A percentile compares a stretch with the other conserved stretches of the same genome.
Evolutionary conservation across 1,140 invertebrate genomes (phyloP).

Genomic region (Bacillus rossius): DNA sequence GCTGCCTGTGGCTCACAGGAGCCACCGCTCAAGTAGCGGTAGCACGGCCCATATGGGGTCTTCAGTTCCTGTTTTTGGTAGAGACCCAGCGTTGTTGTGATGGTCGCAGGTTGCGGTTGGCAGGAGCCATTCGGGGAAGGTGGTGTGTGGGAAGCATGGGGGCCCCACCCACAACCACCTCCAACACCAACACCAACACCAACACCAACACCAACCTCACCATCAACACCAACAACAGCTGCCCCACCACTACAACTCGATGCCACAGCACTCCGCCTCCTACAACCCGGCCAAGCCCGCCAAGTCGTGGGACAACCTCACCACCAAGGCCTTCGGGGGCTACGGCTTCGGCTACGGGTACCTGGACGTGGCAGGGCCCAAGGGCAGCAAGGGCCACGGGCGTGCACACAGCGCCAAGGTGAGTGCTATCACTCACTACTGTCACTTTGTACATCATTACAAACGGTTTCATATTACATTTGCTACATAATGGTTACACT

Average conservation of each 20-base stretch:
- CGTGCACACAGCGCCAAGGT: constrained; percentile 36
- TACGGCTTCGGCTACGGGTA: constrained; percentile 82
- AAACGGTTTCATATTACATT: too few relatives aligned
- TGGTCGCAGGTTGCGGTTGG: too few relatives aligned
- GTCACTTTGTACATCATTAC: not conserved
- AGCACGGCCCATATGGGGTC: too few relatives aligned
- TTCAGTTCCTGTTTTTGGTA: too few relatives aligned
- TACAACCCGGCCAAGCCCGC: constrained; percentile 59
- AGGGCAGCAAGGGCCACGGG: constrained; percentile 27
- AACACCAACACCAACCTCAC: constrained; percentile 43
- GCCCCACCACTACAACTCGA: constrained; percentile 47
- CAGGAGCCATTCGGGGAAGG: too few relatives aligned
- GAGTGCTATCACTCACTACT: not conserved
- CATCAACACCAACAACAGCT: constrained; percentile 39
- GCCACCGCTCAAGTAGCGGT: too few relatives aligned
- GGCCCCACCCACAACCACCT: constrained; percentile 43
- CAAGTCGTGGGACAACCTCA: constrained; percentile 83
- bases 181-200: constrained; percentile 41
- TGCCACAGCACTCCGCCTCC: constrained; percentile 41
- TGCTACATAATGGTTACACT: too few relatives aligned
- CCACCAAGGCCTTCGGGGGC: constrained; percentile 73
- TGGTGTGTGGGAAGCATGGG: too few relatives aligned
- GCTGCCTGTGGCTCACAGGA: too few relatives aligned
- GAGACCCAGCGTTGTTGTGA: too few relatives aligned
- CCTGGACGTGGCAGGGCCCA: constrained; percentile 56